A percentile compares a stretch with the other conserved stretches of the same genome.
phyloP scores from a whole-genome alignment of 2,888 invertebrate genomes.

The Watsonalla binaria region DNA sequence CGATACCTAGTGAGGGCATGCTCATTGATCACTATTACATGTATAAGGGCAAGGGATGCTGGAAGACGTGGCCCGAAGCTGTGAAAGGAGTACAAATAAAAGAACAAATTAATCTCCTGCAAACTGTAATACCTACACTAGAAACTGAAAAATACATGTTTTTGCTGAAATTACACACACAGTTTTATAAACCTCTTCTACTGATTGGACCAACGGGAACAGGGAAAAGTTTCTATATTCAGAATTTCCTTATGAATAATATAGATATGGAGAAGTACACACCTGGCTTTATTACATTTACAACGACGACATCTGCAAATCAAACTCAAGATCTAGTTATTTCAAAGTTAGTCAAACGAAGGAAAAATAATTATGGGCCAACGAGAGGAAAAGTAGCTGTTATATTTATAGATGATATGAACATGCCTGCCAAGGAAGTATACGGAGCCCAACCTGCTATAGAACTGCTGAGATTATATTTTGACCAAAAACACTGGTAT shows the following conservation, averaged over 20 bases:
- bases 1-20: conserved; percentile 86
- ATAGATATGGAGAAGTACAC: conserved; percentile 83
- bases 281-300: conserved; percentile 90
- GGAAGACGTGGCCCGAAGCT: conserved; percentile 92
- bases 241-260: conserved; percentile 83
- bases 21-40: conserved; percentile 90
- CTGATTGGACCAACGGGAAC: conserved; percentile 92
- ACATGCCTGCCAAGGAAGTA: conserved; percentile 90
- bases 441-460: conserved; percentile 93
- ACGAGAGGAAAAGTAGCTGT: conserved; percentile 83
- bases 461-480: conserved; percentile 88
- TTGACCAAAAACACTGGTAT: conserved; percentile 93
- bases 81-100: conserved; percentile 76
- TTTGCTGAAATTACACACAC: conserved; percentile 87
- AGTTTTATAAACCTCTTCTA: conserved; percentile 82
- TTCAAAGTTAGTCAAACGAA: conserved; percentile 83
- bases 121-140: conserved; percentile 89
- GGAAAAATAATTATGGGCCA: conserved; percentile 87
- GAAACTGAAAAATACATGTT: conserved; percentile 90
- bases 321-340: conserved; percentile 89
- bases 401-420: conserved; percentile 93
- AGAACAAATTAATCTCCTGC: conserved; percentile 82
- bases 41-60: conserved; percentile 89
- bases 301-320: conserved; percentile 88
- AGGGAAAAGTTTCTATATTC: conserved; percentile 90